Evolutionary conservation across 2,888 invertebrate genomes (phyloP), one percentile per base, ranked within the genome.

Genomic region (Aphrophora alni): DNA sequence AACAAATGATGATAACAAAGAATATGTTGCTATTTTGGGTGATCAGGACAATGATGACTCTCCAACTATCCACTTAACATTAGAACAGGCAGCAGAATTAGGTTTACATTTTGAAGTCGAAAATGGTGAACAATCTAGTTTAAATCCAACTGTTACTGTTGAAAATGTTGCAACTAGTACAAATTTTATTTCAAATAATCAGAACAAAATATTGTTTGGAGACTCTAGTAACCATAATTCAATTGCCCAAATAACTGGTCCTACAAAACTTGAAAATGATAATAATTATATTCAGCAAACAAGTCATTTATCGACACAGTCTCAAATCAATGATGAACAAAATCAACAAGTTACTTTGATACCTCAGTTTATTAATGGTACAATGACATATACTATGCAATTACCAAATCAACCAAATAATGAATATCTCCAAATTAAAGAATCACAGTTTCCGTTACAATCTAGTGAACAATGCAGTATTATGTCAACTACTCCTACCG

Each of bases 1-100:
- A 25, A 72, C 3, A 27, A 28, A 68, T 72, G 24, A 26, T 78
- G 72, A 68, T 70, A 74, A 38, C 24, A 79, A 74, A 79, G 81
- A 82, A 51, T 82, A 68, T 74, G 77, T 82, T 27, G 71, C 80
- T 75, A 73, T 73, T 10, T 73, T 78, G 33, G 76, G 72, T 10
- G 74, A 79, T 44, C 68, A 38, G 25, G 76, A 68, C 33, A 68
- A 28, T 24, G 80, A 82, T 70, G 81, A 81, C 12, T 38, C 70
- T 27, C 70, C 81, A 26, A 74, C 81, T 7, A 81, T 81, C 24
- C 74, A 78, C n/a, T 59, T 81, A 8, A 81, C 78, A 14, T 38
- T 74, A 44, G 78, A 81, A 75, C 81, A 81, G 75, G 81, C 81
- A 24, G 75, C 75, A 24, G 78, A 78, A 44, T 33, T 81, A 33